These are phyloP conservation scores for Enhydra lutris DNA, from an alignment of 2,113 vertebrate species.

Conservation along the genomic window DNA sequence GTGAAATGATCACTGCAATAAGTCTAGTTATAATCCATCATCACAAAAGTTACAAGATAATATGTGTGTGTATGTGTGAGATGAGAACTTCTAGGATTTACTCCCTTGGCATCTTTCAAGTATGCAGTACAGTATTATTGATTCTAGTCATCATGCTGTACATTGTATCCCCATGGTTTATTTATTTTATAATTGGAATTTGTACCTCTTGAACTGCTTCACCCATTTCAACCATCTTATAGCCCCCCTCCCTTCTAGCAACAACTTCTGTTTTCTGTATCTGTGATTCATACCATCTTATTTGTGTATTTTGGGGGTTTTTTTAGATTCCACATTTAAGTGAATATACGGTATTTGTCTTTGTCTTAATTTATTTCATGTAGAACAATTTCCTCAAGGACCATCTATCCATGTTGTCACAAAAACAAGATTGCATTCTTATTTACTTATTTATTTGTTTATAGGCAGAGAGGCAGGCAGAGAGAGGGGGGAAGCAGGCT, in stretches of 20 bases:
- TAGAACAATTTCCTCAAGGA: not conserved
- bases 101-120: not conserved
- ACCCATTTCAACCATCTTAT: not conserved
- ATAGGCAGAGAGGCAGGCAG: no score
- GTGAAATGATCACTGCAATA: not conserved
- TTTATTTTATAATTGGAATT: not conserved
- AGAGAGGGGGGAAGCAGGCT: no score
- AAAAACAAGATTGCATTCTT: not conserved
- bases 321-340: not conserved
- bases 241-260: not conserved
- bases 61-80: not conserved
- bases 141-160: not conserved
- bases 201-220: not conserved
- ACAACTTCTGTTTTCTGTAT: not conserved
- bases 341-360: not conserved
- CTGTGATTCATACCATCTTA: not conserved
- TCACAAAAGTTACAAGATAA: not conserved
- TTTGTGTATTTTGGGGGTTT: not conserved
- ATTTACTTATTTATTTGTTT: not conserved
- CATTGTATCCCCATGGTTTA: not conserved
- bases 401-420: not conserved
- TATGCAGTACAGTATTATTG: not conserved
- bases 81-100: not conserved
- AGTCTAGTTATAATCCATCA: not conserved
- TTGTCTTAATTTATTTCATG: not conserved